These are phyloP conservation scores for Nautilus pompilius DNA, from an alignment of 1,140 invertebrate species.

Conservation along the genomic window DNA sequence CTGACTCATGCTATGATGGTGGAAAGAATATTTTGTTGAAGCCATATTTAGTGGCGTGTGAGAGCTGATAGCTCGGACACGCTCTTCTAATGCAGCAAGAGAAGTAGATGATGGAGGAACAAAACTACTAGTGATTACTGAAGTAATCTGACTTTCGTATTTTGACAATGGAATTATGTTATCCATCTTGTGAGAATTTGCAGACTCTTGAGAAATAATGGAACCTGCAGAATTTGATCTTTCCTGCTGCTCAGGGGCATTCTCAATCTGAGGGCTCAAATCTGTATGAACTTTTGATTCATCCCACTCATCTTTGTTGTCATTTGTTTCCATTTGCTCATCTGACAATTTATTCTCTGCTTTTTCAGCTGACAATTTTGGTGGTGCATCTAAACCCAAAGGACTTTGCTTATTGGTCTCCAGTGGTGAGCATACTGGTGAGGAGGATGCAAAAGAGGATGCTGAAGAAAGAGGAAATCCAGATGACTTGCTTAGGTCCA, in stretches of 20 bases:
- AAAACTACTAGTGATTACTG: neutral
- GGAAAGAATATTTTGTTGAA: neutral
- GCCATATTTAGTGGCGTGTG: conserved; percentile 11
- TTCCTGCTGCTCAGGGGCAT: no score
- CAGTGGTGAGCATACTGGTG: neutral
- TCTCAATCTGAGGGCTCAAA: no score
- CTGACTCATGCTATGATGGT: neutral
- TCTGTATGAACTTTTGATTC: no score
- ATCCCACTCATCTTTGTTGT: conserved; percentile 6
- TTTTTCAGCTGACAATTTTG: no score
- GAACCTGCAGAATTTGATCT: conserved; percentile 10
- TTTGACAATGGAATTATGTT: neutral
- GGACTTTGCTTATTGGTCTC: neutral
- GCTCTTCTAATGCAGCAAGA: conserved; percentile 72
- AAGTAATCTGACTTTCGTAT: neutral
- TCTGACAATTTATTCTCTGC: no score
- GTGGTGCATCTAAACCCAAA: neutral
- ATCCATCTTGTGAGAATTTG: neutral
- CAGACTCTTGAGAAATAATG: conserved; percentile 13
- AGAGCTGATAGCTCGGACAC: conserved; percentile 58
- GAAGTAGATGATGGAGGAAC: conserved; percentile 56
- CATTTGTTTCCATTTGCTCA: conserved; percentile 1
- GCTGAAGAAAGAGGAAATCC: neutral
- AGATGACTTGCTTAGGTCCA: conserved; percentile 34
- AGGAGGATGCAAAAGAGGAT: neutral